These are phyloP conservation scores for Parnassius glacialis DNA, from an alignment of 2,888 invertebrate genomes.

Conservation along the genomic window DNA sequence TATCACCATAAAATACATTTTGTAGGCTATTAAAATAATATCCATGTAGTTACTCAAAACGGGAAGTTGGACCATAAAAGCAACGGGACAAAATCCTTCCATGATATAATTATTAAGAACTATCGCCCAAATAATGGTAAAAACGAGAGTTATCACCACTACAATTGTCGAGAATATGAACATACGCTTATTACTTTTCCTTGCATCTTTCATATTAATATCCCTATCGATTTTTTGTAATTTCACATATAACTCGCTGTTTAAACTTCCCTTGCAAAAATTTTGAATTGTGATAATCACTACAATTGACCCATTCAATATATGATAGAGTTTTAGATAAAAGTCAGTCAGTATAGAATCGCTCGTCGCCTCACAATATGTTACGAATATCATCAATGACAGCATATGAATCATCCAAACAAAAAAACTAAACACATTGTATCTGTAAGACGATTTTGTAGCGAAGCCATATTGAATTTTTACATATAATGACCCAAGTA, in stretches of 20 bases:
- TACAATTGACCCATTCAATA: slow-evolving; percentile 39
- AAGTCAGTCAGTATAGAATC: slow-evolving; percentile 36
- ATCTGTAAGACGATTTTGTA: slow-evolving; percentile 42
- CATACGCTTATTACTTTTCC: slow-evolving; percentile 38
- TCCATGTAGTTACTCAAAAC: slow-evolving; percentile 40
- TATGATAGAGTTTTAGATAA: slow-evolving; percentile 41
- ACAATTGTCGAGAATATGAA: slow-evolving; percentile 25
- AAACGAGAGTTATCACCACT: slow-evolving; percentile 20
- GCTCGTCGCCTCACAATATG: slow-evolving; percentile 36
- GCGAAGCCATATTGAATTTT: slow-evolving; percentile 49
- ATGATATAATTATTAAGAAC: slow-evolving; percentile 38
- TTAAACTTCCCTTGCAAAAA: slow-evolving; percentile 29
- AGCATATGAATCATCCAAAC: slow-evolving; percentile 42
- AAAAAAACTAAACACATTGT: slow-evolving; percentile 41
- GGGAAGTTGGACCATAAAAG: slow-evolving; percentile 33
- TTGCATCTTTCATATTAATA: slow-evolving; percentile 41
- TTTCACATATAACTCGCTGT: slow-evolving; percentile 53
- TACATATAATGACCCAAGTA: slow-evolving; percentile 51
- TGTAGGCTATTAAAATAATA: slow-evolving; percentile 38
- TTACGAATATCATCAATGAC: slow-evolving; percentile 33
- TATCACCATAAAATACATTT: slow-evolving; percentile 41
- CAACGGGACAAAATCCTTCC: slow-evolving; percentile 37
- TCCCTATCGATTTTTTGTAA: slow-evolving; percentile 55
- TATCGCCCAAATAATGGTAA: slow-evolving; percentile 31
- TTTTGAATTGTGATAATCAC: slow-evolving; percentile 40